These are phyloP conservation scores for Diachasmimorpha longicaudata DNA, from an alignment of 1,140 invertebrate species.

Conservation along the genomic window DNA sequence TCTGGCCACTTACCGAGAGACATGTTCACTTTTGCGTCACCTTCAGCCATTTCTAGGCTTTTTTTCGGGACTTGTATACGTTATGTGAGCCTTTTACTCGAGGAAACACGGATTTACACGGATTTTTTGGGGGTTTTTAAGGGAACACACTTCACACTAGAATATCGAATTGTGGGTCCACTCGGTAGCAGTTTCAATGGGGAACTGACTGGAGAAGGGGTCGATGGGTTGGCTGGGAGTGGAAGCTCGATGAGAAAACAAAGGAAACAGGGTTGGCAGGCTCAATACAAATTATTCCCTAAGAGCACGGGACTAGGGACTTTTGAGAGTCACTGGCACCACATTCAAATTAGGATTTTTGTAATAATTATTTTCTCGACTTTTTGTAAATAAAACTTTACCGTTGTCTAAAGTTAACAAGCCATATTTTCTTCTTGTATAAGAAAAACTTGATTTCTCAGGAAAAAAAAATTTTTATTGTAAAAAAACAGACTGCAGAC, in stretches of 20 bases:
- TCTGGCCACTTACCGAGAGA: constrained; percentile 60
- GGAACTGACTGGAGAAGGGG: not conserved
- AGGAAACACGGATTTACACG: not conserved
- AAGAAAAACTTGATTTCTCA: no score
- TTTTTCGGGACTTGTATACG: not conserved
- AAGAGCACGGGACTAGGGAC: not conserved
- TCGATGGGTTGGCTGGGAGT: not conserved
- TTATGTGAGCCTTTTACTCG: not conserved
- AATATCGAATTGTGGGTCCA: not conserved
- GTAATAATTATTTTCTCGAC: no score
- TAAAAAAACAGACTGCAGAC: no score
- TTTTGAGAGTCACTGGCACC: not conserved
- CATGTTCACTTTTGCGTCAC: constrained; percentile 62
- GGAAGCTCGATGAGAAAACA: not conserved
- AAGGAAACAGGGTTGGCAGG: not conserved
- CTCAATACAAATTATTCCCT: not conserved
- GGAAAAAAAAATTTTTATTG: no score
- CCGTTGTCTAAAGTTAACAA: no score
- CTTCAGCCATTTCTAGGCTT: constrained; percentile 52
- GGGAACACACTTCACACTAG: not conserved
- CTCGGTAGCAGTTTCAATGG: not conserved
- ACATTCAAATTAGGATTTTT: no score
- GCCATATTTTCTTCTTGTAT: no score
- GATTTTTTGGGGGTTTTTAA: not conserved
- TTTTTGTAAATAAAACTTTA: no score